A percentile compares a stretch with the other conserved stretches of the same genome.
These are phyloP conservation scores for Oncorhynchus gorbuscha DNA, from an alignment of 2,113 vertebrate species.

Conservation along the genomic window DNA sequence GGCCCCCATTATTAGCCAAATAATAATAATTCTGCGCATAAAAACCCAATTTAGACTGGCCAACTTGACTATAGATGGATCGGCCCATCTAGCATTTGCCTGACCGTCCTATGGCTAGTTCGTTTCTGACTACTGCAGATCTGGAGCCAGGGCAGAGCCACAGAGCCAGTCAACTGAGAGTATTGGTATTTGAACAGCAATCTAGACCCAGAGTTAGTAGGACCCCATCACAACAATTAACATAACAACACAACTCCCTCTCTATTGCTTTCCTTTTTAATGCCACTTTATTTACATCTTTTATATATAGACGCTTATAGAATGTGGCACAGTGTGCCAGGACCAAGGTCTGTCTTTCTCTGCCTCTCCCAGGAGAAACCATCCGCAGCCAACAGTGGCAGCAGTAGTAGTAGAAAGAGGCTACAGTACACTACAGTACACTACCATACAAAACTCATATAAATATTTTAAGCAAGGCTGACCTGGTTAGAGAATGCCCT, in stretches of 20 bases:
- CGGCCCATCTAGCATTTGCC: no score
- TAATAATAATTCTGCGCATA: no score
- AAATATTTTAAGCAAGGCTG: conserved; percentile 78
- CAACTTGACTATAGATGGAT: no score
- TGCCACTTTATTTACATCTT: conserved; percentile 42
- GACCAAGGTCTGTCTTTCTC: conserved; percentile 54
- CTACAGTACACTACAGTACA: conserved; percentile 60
- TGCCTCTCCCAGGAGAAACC: conserved; percentile 30
- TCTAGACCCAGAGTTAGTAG: background rate
- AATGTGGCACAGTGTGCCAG: conserved; percentile 48
- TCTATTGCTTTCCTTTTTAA: background rate
- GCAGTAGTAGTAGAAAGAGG: conserved; percentile 43
- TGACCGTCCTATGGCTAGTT: no score
- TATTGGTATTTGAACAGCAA: background rate
- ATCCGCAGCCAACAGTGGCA: conserved; percentile 49
- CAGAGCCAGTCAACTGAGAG: background rate
- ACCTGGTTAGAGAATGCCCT: conserved; percentile 76
- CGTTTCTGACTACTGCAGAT: no score
- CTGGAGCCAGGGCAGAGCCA: background rate
- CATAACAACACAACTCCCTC: conserved; percentile 26
- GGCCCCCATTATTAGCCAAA: no score
- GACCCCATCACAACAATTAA: conserved; percentile 16
- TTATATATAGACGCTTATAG: conserved; percentile 27
- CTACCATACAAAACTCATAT: conserved; percentile 64
- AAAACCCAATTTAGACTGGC: no score